Evolutionary conservation across 2,888 invertebrate genomes (phyloP), one percentile per base, ranked within the genome.

Genomic region (Cheilosia vulpina): DNA sequence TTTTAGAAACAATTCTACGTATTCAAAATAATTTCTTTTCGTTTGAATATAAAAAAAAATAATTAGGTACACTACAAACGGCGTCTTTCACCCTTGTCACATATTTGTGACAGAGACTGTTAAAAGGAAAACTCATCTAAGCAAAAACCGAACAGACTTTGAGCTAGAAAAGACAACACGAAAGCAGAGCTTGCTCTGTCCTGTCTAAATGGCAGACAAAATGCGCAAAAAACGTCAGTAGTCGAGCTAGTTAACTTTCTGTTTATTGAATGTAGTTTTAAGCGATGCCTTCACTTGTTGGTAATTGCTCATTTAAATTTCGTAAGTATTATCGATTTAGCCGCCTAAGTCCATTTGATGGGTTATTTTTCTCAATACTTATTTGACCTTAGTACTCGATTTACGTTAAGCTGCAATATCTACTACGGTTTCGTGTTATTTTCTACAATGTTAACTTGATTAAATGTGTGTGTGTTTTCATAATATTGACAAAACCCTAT

Each of bases 251-350:
- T 31, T n/a, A 21, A 24, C 45, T 47, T 31, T 17, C 43, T n/a
- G 4, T 6, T 24, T 43, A 60, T 24, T 27, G 45, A 45, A 63
- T 19, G 19, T 19, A 27, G 15, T 31, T 19, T 47, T 34, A 1
- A 15, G 6, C 19, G 7, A 17, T 31, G 19, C 31, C 2, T 50
- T 21, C 13, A 11, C 27, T 21, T 24, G 15, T n/a, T 24, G 13
- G 17, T 15, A 62, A 47, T 62, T 62, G 15, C 31, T 63, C 41
- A 53, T 53, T 53, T 19, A 41, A 62, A 45, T 31, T 11, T 24
- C 31, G 27, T 62, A 62, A 63, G 63, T 19, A 63, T 19, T 57
- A 73, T 73, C 34, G 63, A 73, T 73, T 73, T 52, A 27, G 41
- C 5, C 19, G 21, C n/a, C 27, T 41, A 55, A 31, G 15, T 21